Percentiles rank a stretch among this genome's conserved stretches.
phyloP scores from a whole-genome alignment of 2,888 invertebrate genomes.

The Hydriomena furcata region DNA sequence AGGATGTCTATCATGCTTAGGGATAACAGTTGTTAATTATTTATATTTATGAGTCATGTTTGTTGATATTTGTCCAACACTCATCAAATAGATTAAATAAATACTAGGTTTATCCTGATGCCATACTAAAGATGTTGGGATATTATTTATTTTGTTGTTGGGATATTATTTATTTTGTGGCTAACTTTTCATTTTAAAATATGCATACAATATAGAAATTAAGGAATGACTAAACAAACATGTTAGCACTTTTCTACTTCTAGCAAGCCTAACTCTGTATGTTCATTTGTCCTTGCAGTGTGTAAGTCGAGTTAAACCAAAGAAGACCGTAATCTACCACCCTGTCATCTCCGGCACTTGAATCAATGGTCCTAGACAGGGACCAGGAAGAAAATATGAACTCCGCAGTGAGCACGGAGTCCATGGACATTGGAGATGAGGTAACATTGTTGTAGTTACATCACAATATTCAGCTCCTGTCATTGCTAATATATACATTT shows the following conservation, averaged over 20 bases:
- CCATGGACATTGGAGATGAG: conserved; percentile 88
- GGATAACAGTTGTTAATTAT: too few species aligned
- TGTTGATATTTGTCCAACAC: too few species aligned
- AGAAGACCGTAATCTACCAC: conserved; percentile 7
- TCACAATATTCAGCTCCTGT: background rate
- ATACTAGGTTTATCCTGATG: too few species aligned
- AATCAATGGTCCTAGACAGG: conserved; percentile 64
- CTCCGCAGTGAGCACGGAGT: conserved; percentile 83
- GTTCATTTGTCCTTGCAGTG: conserved; percentile 10
- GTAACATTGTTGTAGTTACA: conserved; percentile 42
- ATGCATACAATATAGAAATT: background rate
- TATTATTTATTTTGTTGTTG: too few species aligned
- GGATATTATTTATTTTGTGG: too few species aligned
- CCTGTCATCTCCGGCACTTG: conserved; percentile 2
- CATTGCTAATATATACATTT: too few species aligned
- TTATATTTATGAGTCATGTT: too few species aligned
- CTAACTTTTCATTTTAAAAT: background rate
- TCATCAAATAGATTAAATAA: too few species aligned
- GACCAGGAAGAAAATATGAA: conserved; percentile 66
- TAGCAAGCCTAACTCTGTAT: background rate
- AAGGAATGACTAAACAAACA: too few species aligned
- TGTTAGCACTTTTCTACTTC: background rate
- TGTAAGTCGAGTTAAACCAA: conserved; percentile 14
- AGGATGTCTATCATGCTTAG: too few species aligned
- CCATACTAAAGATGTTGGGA: too few species aligned